These are phyloP conservation scores for Adoxophyes honmai DNA, from an alignment of 1,140 invertebrate genomes.

Conservation along the genomic window DNA sequence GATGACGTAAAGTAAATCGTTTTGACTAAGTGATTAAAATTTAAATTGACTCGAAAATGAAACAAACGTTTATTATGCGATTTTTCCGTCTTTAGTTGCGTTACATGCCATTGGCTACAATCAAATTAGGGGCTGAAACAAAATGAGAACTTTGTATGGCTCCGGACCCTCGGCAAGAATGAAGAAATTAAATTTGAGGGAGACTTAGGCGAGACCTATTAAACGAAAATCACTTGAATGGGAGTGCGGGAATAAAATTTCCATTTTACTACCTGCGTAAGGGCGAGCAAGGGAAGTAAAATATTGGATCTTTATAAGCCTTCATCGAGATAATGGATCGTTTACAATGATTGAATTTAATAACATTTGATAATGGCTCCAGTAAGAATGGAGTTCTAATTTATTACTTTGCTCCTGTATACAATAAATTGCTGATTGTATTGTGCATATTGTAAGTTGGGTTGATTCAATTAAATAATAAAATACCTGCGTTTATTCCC, in stretches of 20 bases:
- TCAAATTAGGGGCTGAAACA: background rate
- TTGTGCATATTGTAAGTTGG: too few species aligned
- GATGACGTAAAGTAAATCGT: too few species aligned
- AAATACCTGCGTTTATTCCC: too few species aligned
- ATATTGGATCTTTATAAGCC: background rate
- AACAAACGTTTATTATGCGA: too few species aligned
- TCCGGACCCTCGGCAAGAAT: background rate
- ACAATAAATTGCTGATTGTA: too few species aligned
- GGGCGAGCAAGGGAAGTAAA: background rate
- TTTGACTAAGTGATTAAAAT: too few species aligned
- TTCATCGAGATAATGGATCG: background rate
- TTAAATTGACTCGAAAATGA: too few species aligned
- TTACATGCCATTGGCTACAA: background rate
- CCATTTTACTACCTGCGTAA: constrained; percentile 6
- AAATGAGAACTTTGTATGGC: background rate
- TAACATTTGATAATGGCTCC: background rate
- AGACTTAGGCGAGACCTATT: constrained; percentile 3
- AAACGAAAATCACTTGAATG: constrained; percentile 2
- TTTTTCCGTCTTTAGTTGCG: too few species aligned
- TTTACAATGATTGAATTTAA: background rate
- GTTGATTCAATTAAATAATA: too few species aligned
- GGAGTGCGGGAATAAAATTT: constrained; percentile 7
- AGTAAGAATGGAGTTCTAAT: too few species aligned
- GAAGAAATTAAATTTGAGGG: constrained; percentile 2
- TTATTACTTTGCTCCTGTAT: too few species aligned